Evolutionary conservation across 2,888 invertebrate species (phyloP), one percentile per base, ranked within the genome.

Genomic region (Petrophora chlorosata): DNA sequence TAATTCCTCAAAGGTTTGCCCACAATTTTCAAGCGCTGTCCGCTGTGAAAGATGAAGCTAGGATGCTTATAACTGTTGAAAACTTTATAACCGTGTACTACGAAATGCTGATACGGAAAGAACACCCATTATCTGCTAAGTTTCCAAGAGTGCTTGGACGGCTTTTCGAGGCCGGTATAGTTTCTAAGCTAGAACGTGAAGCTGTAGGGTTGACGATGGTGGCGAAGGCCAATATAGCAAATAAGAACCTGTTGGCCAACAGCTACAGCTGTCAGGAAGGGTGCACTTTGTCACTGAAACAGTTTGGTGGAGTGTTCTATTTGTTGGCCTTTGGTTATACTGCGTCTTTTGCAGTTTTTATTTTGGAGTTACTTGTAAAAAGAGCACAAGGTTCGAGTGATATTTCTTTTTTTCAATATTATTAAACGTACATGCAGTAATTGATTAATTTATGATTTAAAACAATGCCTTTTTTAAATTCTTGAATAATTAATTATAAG

Each of bases 91-190:
- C 70, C 0, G 63, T 82, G 0, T 87, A 76, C 40, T 80, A 83
- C 23, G 85, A 87, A 54, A 87, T 89, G 75, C 16, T 82, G 9
- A 61, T 86, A 0, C 58, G 73, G 1, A 85, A 78, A 29, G 53
- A 72, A 8, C 71, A 71, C 48, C 42, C 61, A 1, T 46, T 85
- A 0, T 65, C 67, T 0, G 38, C 9, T 0, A 67, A 56, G 5
- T 70, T 85, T 30, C 64, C 70, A 8, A 63, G 62, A 2, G 56
- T 74, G 0, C 40, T 79, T 3, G 22, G 40, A 13, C 65, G 74
- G n/a, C 57, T 89, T 0, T 78, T 76, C 46, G 86, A 88, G 56
- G 72, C 76, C n/a, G 88, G 87, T 5, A 81, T 89, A 14, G 73
- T 76, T 10, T 43, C 70, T 0, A 73, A 67, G 23, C 56, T 85